Percentiles rank a stretch among this genome's conserved stretches.
These are phyloP conservation scores for Porphyrio hochstetteri DNA, from an alignment of 2,113 vertebrate species.

Conservation along the genomic window DNA sequence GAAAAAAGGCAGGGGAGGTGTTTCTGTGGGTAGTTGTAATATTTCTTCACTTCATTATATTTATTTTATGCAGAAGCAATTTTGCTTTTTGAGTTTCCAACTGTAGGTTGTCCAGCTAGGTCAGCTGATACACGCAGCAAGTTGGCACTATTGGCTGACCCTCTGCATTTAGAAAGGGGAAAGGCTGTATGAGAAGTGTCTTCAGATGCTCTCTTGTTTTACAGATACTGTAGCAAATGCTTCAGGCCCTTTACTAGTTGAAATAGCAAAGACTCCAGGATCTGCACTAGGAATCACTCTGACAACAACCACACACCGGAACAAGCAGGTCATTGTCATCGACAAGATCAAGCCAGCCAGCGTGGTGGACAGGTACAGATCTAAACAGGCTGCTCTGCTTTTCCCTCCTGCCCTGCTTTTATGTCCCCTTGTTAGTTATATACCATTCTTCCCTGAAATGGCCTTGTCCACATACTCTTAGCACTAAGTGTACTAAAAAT, in stretches of 20 bases:
- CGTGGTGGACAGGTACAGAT: constrained; percentile 89
- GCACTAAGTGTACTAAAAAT: neutral
- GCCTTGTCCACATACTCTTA: neutral
- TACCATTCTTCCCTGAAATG: neutral
- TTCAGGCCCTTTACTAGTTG: constrained; percentile 91
- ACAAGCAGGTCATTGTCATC: constrained; percentile 91
- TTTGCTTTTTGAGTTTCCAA: neutral
- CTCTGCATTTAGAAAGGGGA: neutral
- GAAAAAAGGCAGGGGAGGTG: neutral
- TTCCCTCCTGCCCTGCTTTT: neutral
- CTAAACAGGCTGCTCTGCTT: neutral
- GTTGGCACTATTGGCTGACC: neutral
- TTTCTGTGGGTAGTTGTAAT: neutral
- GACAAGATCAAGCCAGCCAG: constrained; percentile 95
- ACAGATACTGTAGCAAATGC: constrained; percentile 88
- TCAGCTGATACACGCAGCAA: neutral
- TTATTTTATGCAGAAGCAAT: neutral
- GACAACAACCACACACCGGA: constrained; percentile 80
- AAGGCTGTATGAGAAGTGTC: neutral
- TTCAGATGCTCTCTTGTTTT: constrained; percentile 36
- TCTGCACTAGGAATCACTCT: constrained; percentile 89
- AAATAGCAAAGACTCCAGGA: constrained; percentile 87
- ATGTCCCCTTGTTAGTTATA: neutral
- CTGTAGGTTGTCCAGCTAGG: neutral
- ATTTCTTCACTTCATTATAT: neutral